Conservation (phyloP, 2,113 vertebrate species). For the Cathartes aura region DNA sequence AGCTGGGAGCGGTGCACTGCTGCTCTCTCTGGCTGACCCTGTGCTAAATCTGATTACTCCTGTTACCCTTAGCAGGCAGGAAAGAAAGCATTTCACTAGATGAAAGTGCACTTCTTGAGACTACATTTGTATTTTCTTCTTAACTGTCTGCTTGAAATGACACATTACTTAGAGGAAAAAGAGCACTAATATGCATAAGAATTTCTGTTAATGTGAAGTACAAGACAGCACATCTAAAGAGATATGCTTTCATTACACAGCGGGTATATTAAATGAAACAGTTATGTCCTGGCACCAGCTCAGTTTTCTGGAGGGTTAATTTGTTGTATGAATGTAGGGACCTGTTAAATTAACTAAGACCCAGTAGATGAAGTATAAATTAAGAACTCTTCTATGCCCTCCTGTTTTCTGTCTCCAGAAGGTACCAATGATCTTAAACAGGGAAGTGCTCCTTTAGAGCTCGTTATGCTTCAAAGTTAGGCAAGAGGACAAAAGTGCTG, state of each 20-base stretch:
- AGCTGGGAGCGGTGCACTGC: rapidly evolving
- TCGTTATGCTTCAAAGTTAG: neutral
- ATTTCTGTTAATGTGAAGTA: neutral
- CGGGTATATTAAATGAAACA: neutral
- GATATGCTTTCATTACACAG: neutral
- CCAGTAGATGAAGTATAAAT: neutral
- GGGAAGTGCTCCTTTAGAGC: neutral
- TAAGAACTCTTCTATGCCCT: neutral
- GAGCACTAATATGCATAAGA: neutral
- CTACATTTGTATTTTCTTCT: neutral
- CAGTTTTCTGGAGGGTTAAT: neutral
- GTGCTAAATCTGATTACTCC: neutral
- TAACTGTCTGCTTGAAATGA: neutral
- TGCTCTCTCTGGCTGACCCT: neutral
- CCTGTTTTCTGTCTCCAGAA: neutral
- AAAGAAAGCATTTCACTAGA: rapidly evolving
- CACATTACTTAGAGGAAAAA: neutral
- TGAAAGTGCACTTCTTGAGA: neutral
- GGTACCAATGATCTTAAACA: neutral
- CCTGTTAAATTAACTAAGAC: constrained; percentile 40
- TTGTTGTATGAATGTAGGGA: neutral
- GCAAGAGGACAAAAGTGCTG: neutral
- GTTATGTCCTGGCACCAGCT: neutral
- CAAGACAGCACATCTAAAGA: neutral
- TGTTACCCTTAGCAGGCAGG: neutral